Evolutionary conservation across 92 coral and sea anemone species (phyloP).

Genomic region (Heliopora coerulea): DNA sequence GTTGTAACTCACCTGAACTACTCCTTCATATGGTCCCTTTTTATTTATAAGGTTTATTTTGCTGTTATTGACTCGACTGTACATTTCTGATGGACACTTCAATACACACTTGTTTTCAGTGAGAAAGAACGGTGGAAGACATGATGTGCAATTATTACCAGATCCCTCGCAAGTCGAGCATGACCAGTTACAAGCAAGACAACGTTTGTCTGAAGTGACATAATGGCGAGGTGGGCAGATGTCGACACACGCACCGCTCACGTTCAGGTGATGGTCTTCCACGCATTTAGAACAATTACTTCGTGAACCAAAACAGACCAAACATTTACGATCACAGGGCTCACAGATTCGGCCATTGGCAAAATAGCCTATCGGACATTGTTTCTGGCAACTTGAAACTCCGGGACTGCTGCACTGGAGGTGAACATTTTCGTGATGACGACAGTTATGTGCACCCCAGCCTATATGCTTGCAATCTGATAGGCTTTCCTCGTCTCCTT

Average conservation of each 20-base stretch:
- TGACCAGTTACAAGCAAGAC: background rate
- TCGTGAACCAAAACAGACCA: background rate
- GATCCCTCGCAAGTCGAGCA: slow-evolving; percentile 26
- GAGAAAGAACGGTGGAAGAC: slow-evolving; percentile 1
- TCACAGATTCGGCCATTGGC: background rate
- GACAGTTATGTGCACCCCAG: slow-evolving; percentile 84
- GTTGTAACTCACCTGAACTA: slow-evolving; percentile 3
- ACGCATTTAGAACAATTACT: slow-evolving; percentile 27
- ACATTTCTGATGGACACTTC: background rate
- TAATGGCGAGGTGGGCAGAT: slow-evolving; percentile 6
- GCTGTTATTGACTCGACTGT: background rate
- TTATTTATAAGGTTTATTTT: background rate
- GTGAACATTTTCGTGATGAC: slow-evolving; percentile 72
- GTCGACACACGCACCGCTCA: background rate
- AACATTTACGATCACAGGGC: slow-evolving; percentile 1
- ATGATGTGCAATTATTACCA: slow-evolving; percentile 9
- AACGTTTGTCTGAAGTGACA: background rate
- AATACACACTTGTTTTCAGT: background rate
- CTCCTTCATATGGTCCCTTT: slow-evolving; percentile 26
- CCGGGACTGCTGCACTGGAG: slow-evolving; percentile 60
- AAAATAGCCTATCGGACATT: slow-evolving; percentile 8
- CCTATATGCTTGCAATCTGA: slow-evolving; percentile 67
- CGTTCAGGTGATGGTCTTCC: background rate
- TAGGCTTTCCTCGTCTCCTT: slow-evolving; percentile 55
- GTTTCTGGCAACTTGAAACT: background rate